Evolutionary conservation across 2,888 invertebrate genomes (phyloP), one percentile per base, ranked within the genome.

Genomic region (Seladonia tumulorum): DNA sequence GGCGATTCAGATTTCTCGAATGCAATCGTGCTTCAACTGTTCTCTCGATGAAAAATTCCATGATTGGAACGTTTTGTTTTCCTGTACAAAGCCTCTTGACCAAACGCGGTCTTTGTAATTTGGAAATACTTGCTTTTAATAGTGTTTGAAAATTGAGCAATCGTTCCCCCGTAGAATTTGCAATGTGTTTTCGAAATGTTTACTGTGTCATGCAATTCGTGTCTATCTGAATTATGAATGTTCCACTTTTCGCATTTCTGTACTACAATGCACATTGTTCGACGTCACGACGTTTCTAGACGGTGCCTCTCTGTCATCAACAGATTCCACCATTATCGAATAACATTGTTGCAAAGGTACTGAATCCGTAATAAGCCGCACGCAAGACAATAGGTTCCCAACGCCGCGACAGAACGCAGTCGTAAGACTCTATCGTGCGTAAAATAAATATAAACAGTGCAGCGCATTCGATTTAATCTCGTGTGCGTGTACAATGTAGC

Each of bases 371-470:
- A 82, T 81, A 66, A 85, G 63, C 73, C 7, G 66, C 22, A 39
- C 25, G 71, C 47, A 76, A 71, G 53, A 86, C 82, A 86, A 86
- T 85, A 60, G 82, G 74, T 76, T 77, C 77, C 82, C 79, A 82
- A 86, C 63, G 16, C 75, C 66, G 47, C 71, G 74, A 75, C 72
- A 12, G 45, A 18, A 68, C 57, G 73, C 29, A 60, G 53, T 76
- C 76, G 39, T 42, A 63, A 45, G 72, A 12, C 29, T 49, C 18
- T 18, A 25, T 35, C 18, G 12, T n/a, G 16, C 29, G 66, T 35
- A 35, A 57, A 60, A 29, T 18, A 16, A 60, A 35, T 79, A 68
- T 47, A 76, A 53, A 63, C 42, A 35, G 18, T 57, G 12, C 25
- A 49, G 25, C 25, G n/a, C 42, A n/a, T 42, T 29, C 5, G 14